These are phyloP conservation scores for Echeneis naucrates DNA, from an alignment of 2,797 vertebrate species.

Conservation along the genomic window DNA sequence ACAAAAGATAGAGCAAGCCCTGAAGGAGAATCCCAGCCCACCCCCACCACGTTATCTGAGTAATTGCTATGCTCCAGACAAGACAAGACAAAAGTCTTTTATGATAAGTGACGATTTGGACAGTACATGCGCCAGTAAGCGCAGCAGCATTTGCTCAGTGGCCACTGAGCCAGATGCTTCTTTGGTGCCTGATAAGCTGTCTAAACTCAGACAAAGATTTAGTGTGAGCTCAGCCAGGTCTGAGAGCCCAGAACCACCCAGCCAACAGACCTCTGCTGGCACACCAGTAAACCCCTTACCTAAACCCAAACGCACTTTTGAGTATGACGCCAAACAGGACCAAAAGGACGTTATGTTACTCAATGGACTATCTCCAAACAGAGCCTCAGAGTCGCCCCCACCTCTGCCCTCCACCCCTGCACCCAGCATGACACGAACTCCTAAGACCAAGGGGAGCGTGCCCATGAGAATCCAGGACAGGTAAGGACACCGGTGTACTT, in stretches of 20 bases:
- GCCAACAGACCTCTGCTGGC: conserved; percentile 79
- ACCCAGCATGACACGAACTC: conserved; percentile 85
- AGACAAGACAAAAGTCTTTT: conserved; percentile 88
- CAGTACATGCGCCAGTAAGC: conserved; percentile 84
- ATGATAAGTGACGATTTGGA: conserved; percentile 85
- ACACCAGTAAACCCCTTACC: conserved; percentile 94
- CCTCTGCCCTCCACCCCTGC: conserved; percentile 93
- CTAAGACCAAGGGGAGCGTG: conserved; percentile 85
- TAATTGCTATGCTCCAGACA: conserved; percentile 94
- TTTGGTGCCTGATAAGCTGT: conserved; percentile 85
- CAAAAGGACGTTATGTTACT: conserved; percentile 85
- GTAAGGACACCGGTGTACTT: conserved; percentile 75
- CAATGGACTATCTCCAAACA: conserved; percentile 93
- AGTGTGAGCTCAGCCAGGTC: conserved; percentile 81
- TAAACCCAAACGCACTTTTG: conserved; percentile 99
- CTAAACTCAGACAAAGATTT: conserved; percentile 85
- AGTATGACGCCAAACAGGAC: conserved; percentile 95
- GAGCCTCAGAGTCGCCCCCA: conserved; percentile 88
- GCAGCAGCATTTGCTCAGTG: conserved; percentile 84
- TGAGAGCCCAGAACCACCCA: conserved; percentile 81
- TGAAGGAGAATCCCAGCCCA: conserved; percentile 94
- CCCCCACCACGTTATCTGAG: conserved; percentile 92
- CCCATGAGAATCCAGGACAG: conserved; percentile 90
- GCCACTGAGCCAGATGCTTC: conserved; percentile 86
- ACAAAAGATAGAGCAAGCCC: conserved; percentile 96